Conservation (phyloP, 1,140 invertebrate species). For the Procambarus virginalis region DNA sequence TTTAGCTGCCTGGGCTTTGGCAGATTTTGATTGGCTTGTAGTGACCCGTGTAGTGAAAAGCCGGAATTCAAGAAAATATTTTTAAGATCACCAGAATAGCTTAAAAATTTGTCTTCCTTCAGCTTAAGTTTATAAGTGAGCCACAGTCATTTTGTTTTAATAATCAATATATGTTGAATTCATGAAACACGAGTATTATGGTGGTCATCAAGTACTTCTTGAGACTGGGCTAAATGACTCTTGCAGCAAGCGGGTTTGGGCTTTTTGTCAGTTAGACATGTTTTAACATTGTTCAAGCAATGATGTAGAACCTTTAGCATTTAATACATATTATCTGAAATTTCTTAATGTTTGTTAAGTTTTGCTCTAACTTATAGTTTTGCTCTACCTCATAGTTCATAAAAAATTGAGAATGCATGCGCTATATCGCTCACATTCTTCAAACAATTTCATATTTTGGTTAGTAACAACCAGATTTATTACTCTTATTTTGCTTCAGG, state of each 20-base stretch:
- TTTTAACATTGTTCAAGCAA: neutral
- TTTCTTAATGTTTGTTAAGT: neutral
- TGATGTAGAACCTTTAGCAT: neutral
- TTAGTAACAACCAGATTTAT: neutral
- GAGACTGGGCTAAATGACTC: neutral
- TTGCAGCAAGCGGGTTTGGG: neutral
- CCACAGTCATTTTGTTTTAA: neutral
- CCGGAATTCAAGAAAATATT: neutral
- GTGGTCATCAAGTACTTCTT: neutral
- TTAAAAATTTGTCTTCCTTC: neutral
- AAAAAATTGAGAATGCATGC: neutral
- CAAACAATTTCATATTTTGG: neutral
- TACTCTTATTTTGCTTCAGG: neutral
- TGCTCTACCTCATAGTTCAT: no score
- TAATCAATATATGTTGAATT: neutral
- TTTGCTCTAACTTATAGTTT: neutral
- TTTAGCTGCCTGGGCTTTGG: neutral
- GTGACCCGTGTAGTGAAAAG: neutral
- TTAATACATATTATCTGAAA: neutral
- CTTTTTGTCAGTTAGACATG: neutral
- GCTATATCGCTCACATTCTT: neutral
- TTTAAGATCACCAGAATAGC: neutral
- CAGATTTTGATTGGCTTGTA: constrained; percentile 7
- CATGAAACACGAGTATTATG: neutral
- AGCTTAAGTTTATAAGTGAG: neutral